Base-by-base conservation (phyloP, 2,888 invertebrate genomes). In the Monochamus alternatus region DNA sequence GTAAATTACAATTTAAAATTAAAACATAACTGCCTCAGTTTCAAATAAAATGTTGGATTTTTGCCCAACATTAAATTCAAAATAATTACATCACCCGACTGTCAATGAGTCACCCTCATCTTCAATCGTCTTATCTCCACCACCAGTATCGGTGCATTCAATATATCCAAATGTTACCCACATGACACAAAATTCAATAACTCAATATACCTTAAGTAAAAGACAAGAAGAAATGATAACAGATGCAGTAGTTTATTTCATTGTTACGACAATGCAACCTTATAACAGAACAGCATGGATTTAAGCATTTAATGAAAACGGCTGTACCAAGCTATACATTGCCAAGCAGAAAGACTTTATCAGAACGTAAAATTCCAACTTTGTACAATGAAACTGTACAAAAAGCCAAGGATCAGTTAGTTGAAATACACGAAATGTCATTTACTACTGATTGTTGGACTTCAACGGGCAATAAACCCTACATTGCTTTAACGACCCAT, bases 131-230 rank as follows among this genome's bases (percentile, higher is more conserved):
- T 22, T 22, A 22, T 22, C 22, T 22, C 22, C 22, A 22, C 22
- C 22, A 22, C 22, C 22, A 22, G 22, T 22, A 22, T 22, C 22
- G 22, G 22, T 22, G 22, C 22, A 2, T 47, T 47, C 47, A 47
- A 2, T 47, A 10, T 47, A 7, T 47, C 47, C 47, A 47, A 47
- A 47, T 1, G 47, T 47, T 47, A 47, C 8, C 10, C 10, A 7
- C 47, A 47, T 10, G 47, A 47, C 7, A 10, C 47, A 7, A 47
- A 47, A 10, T 9, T 47, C 47, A 9, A 47, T 47, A 10, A 47
- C 47, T 79, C 43, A 8, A 44, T 64, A 38, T 7, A 38, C 9
- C 14, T 64, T 64, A 44, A 64, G 22, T 8, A 38, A 64, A 64
- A 64, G n/a, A 44, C 5, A 38, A 38, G 43, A 30, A 64, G 10